Percentiles rank a stretch among this genome's conserved stretches.
These are phyloP conservation scores for Mizuhopecten yessoensis DNA, from an alignment of 1,140 invertebrate species.

Conservation along the genomic window DNA sequence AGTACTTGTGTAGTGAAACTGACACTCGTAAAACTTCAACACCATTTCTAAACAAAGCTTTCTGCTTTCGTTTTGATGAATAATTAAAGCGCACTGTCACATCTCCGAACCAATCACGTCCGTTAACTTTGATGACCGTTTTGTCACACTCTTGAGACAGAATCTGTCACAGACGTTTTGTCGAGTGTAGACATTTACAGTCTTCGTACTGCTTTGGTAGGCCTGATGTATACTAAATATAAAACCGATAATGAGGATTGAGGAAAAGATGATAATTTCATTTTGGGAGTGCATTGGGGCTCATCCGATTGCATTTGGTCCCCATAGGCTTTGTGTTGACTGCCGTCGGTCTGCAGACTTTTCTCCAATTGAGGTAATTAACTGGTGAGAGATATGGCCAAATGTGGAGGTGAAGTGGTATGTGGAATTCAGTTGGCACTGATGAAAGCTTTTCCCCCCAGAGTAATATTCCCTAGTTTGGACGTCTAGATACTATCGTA, in stretches of 20 bases:
- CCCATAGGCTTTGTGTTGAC: background rate
- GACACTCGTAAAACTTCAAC: background rate
- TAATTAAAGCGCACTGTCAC: background rate
- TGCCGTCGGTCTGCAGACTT: background rate
- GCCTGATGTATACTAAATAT: background rate
- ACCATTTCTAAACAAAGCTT: background rate
- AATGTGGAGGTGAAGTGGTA: background rate
- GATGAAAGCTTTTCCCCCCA: background rate
- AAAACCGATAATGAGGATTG: conserved; percentile 18
- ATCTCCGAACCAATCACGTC: background rate
- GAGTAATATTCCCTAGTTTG: background rate
- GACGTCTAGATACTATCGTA: background rate
- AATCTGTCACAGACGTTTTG: background rate
- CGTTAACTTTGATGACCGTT: conserved; percentile 8
- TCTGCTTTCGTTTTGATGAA: background rate
- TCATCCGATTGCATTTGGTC: conserved; percentile 3
- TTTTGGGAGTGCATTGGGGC: background rate
- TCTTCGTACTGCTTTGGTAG: background rate
- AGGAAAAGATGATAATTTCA: conserved; percentile 4
- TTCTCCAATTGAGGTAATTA: background rate
- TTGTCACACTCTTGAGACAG: background rate
- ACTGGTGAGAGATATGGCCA: background rate
- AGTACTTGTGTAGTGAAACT: background rate
- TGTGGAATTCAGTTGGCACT: conserved; percentile 14
- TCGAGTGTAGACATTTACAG: background rate